Evolutionary conservation across 2,888 invertebrate genomes (phyloP), one percentile per base, ranked within the genome.

Genomic region (Podabrus alpinus): DNA sequence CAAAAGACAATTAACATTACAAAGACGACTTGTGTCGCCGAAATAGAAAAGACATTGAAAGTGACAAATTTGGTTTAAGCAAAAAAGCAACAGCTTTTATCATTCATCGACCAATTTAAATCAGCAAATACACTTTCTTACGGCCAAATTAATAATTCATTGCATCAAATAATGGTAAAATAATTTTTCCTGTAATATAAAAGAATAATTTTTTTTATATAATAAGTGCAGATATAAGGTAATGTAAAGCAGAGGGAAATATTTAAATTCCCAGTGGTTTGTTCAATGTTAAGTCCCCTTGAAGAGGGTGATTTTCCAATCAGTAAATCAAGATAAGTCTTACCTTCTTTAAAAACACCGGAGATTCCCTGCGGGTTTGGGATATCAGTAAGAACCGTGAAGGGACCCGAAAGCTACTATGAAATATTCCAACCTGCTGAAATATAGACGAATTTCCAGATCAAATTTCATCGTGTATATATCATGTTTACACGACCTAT

Each of bases 281-380:
- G 76, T 72, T 79, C 75, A 75, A 71, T 69, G 77, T 74, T 74
- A 73, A 79, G 74, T 78, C 78, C 79, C 77, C 78, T 79, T 74
- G 75, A 78, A 66, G 77, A 77, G 79, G 80, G 78, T 78, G 78
- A 79, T 78, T 80, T 83, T 84, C 83, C 83, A 83, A 84, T 84
- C 83, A 83, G 83, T 84, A 84, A 84, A 84, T 84, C 84, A 84
- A 83, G 83, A 83, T 84, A 83, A 83, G 81, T 82, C 83, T 79
- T 81, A 80, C 82, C 81, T 82, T 80, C 81, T 82, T 83, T 82
- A 83, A 84, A 83, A 84, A 84, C 83, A 84, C 80, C 78, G 81
- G 75, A 75, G 79, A 79, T 80, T 82, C 80, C 79, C 81, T 80
- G 78, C 79, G 79, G 80, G 81, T 79, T 73, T 69, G 70, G 77